Conservation (phyloP, 2,113 vertebrate genomes). For the Chlorodrepanis virens region DNA sequence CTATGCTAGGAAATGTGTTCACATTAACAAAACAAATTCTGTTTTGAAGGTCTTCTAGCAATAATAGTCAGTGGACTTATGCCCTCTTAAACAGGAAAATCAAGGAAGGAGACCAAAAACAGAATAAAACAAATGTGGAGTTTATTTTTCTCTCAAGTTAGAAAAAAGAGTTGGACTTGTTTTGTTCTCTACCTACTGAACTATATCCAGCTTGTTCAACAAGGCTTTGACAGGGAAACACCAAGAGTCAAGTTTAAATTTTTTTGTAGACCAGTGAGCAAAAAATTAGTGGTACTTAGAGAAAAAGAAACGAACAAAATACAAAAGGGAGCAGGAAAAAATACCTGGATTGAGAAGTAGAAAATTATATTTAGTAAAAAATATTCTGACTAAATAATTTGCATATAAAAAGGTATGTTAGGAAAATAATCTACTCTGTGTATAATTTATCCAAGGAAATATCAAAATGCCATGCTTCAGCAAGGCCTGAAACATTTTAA, state of each 20-base stretch:
- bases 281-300: not conserved
- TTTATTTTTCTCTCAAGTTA: not conserved
- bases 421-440: not conserved
- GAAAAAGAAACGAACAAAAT: not conserved
- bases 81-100: not conserved
- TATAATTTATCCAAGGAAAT: not conserved
- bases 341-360: not conserved
- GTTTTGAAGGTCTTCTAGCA: not conserved
- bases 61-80: not conserved
- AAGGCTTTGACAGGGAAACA: not conserved
- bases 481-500: rapidly evolving
- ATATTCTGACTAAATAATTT: not conserved
- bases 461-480: not conserved
- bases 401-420: not conserved
- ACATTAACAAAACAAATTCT: not conserved
- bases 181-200: not conserved
- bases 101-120: not conserved
- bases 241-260: not conserved
- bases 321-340: rapidly evolving
- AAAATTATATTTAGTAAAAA: not conserved
- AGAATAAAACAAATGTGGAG: not conserved
- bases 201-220: not conserved
- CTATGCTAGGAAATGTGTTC: not conserved
- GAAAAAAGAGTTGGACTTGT: not conserved
- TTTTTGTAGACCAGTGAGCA: not conserved